Evolutionary conservation across 1,140 invertebrate species (phyloP), one percentile per base, ranked within the genome.

Genomic region (Galleria mellonella): DNA sequence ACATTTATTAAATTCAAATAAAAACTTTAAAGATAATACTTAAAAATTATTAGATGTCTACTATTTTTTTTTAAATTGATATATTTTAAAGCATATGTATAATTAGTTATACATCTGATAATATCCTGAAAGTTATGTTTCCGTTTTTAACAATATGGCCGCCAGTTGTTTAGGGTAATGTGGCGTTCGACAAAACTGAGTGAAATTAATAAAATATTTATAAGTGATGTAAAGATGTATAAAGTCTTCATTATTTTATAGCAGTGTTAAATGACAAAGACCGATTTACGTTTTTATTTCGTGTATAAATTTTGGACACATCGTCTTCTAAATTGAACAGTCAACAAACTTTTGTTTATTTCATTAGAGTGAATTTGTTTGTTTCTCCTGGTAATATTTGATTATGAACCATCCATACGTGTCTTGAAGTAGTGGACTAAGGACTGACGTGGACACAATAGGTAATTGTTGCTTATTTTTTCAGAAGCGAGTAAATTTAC

Each of bases 261-360:
- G 81, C 81, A 83, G 76, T 79, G 74, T 81, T 78, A 61, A 53
- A 76, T 72, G 71, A 36, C 60, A 74, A 67, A 78, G 73, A 65
- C 72, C 56, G 50, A 66, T 54, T 44, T 67, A 65, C 57, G 63
- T 47, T 72, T 69, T 70, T 63, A 73, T 65, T 76, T 79, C 59
- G 72, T 82, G 77, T 70, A 66, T 62, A 71, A 81, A 83, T 65
- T 78, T 68, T 74, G 64, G 73, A 79, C 72, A 65, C 65, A 77
- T 76, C 65, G 64, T 62, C 57, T 72, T 70, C 62, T 45, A 83
- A 79, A 82, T 83, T 83, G 72, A 75, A 83, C 74, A 87, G 79
- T 86, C 83, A 87, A 87, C 83, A 87, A 87, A 87, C 75, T 87
- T 82, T 87, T 87, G 81, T 86, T 87, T 86, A 76, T 85, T 83